Conservation (phyloP, 2,797 vertebrate genomes). For the Sarcoramphus papa region DNA sequence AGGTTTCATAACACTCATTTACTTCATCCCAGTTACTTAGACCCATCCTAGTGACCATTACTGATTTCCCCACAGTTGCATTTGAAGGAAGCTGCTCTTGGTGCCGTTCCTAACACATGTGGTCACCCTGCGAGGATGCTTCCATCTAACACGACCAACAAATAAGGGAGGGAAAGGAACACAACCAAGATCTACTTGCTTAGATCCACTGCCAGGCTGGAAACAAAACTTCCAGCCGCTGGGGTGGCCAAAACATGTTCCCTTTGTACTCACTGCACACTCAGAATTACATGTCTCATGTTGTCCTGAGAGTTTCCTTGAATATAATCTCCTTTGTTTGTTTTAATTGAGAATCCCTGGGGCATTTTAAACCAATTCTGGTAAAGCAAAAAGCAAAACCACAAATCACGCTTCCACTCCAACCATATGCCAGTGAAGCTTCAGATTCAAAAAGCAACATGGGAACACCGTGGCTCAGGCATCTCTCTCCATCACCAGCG, state of each 20-base stretch:
- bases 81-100: background rate
- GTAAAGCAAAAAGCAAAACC: background rate
- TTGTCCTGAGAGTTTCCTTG: background rate
- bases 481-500: background rate
- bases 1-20: background rate
- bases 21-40: background rate
- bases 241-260: background rate
- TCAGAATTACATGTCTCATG: background rate
- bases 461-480: background rate
- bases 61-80: background rate
- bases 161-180: background rate
- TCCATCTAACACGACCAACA: background rate
- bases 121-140: background rate
- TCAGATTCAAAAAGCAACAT: background rate
- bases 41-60: background rate
- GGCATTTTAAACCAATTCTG: background rate
- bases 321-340: background rate
- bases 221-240: background rate
- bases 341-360: background rate
- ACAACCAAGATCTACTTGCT: background rate
- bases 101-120: background rate
- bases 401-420: background rate
- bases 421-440: background rate
- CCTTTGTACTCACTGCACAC: background rate
- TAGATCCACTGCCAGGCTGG: slow-evolving; percentile 4